These are phyloP conservation scores for Dione juno DNA, from an alignment of 2,888 invertebrate genomes.

Conservation along the genomic window DNA sequence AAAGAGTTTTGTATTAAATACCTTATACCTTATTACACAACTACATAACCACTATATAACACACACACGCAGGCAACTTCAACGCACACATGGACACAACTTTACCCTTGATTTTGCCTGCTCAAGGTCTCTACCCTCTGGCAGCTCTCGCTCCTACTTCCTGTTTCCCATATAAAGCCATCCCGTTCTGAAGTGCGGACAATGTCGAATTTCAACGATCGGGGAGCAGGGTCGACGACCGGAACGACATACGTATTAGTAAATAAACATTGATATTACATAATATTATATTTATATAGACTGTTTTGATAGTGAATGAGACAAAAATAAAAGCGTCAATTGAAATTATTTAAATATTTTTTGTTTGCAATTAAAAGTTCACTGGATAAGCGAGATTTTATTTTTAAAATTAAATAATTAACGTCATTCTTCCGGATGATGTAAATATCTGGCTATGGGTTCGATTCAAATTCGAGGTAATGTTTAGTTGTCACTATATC, in stretches of 20 bases:
- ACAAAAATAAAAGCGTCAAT: conserved; percentile 29
- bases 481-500: neutral
- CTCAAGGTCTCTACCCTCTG: conserved; percentile 83
- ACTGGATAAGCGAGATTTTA: neutral
- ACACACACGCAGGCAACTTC: conserved; percentile 62
- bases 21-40: conserved; percentile 26
- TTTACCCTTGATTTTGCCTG: conserved; percentile 83
- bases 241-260: conserved; percentile 76
- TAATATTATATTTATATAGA: conserved; percentile 59
- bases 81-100: conserved; percentile 67
- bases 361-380: neutral
- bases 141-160: conserved; percentile 63
- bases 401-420: neutral
- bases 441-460: neutral
- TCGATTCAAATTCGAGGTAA: neutral
- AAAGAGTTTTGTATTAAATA: neutral
- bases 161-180: conserved; percentile 59
- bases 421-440: neutral
- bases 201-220: conserved; percentile 77
- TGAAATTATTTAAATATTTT: conserved; percentile 6
- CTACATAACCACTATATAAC: conserved; percentile 48
- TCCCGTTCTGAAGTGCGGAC: conserved; percentile 72
- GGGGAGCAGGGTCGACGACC: conserved; percentile 73
- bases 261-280: conserved; percentile 79
- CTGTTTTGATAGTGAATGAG: conserved; percentile 50